These are phyloP conservation scores for Apostichopus parvimensis DNA, from an alignment of 35 echinoderm and acorn worm genomes.

Conservation along the genomic window DNA sequence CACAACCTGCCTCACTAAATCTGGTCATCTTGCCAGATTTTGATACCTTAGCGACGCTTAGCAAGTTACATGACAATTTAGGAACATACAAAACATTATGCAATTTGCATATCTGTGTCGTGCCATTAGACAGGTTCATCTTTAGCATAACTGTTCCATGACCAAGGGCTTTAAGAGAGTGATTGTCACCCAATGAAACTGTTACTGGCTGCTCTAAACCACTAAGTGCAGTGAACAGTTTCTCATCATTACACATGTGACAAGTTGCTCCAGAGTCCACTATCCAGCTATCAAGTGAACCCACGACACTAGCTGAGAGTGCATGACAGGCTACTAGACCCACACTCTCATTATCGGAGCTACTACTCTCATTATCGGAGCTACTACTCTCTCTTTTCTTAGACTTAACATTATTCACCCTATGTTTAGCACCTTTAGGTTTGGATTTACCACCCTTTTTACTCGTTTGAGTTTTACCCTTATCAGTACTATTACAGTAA, in stretches of 20 bases:
- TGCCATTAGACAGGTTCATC: slow-evolving; percentile 8
- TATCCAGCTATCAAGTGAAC: not conserved
- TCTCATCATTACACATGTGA: slow-evolving; percentile 31
- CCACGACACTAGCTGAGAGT: slow-evolving; percentile 6
- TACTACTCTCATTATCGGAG: slow-evolving; percentile 16
- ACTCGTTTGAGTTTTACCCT: not conserved
- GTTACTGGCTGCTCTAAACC: too few relatives aligned
- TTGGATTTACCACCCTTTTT: not conserved
- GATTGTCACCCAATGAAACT: not conserved
- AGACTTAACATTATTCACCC: not conserved
- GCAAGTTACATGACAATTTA: not conserved
- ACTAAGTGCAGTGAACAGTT: not conserved
- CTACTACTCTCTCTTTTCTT: not conserved
- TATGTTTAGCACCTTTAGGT: not conserved
- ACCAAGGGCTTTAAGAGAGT: not conserved
- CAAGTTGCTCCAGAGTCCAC: too few relatives aligned
- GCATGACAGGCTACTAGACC: slow-evolving; percentile 9
- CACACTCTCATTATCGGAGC: slow-evolving; percentile 18
- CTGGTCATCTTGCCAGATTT: not conserved
- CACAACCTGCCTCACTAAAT: slow-evolving; percentile 32
- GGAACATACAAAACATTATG: not conserved
- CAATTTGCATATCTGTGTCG: not conserved
- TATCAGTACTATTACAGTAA: not conserved
- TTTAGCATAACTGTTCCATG: not conserved
- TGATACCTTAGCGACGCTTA: not conserved